Evolutionary conservation across 2,113 vertebrate genomes (phyloP), one percentile per base, ranked within the genome.

Genomic region (Pterocles burchelli): DNA sequence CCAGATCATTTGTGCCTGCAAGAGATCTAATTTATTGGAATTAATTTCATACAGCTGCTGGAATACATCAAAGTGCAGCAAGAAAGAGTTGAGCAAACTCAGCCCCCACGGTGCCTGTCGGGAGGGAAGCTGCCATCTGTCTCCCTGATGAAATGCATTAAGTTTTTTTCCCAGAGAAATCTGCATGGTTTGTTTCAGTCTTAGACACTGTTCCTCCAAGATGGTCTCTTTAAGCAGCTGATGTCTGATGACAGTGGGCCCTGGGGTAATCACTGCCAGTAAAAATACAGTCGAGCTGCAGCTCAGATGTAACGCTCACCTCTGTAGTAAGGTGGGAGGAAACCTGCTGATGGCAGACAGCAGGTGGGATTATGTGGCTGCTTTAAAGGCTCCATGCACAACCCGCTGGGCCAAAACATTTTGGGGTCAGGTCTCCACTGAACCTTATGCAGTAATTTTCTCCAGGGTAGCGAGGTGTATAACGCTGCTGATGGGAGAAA

Each of bases 1-100:
- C 58, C 5, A 3, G 76, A 86, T 87, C 59, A 17, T 88, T 95
- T 94, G 83, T 93, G 67, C 54, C 46, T 68, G 76, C 82, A 92
- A 94, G 91, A 93, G 36, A 57, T 91, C 93, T 96, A 96, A 95
- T 94, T 95, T 95, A 90, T 96, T 83, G 76, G 95, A 96, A 96
- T 89, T 94, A 93, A 96, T 96, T 96, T 95, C 86, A 88, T 94
- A 90, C 90, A 95, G 93, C 95, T 96, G 93, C 83, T 95, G 76
- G 80, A 96, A 93, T 86, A 93, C 73, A 92, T 89, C 91, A 75
- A 93, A 96, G 80, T 81, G 71, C 81, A 88, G 67, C 0, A 17
- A 63, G 93, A 95, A 71, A 49, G 45, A 91, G 79, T 29, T 68
- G 79, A 91, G 93, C 85, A 84, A 94, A 80, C 79, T 88, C 90